Percentiles rank a stretch among this genome's conserved stretches.
phyloP scores from a whole-genome alignment of 2,797 vertebrate genomes.

The Acipenser oxyrinchus region DNA sequence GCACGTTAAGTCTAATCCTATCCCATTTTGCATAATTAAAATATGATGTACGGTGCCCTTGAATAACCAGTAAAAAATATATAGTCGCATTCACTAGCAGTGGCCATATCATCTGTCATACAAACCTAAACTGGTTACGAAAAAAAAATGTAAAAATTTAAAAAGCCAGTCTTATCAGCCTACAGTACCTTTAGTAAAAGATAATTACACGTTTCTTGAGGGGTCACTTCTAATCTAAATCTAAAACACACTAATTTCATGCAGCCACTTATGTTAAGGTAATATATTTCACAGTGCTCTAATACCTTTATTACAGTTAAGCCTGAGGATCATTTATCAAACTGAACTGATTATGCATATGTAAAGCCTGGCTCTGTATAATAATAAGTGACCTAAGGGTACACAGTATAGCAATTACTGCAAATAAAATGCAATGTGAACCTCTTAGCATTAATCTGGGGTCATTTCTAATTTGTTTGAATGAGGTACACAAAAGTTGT shows the following conservation, averaged over 20 bases:
- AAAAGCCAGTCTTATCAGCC: neutral
- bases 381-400: neutral
- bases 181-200: neutral
- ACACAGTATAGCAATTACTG: neutral
- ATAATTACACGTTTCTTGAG: constrained; percentile 2
- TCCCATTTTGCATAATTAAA: too few relatives aligned
- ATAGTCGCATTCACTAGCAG: too few relatives aligned
- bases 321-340: neutral
- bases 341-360: neutral
- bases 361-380: constrained; percentile 4
- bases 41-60: too few relatives aligned
- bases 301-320: neutral
- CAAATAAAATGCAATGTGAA: constrained; percentile 10
- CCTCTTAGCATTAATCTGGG: constrained; percentile 34
- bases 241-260: constrained; percentile 1
- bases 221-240: neutral
- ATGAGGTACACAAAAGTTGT: constrained; percentile 43
- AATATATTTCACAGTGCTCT: too few relatives aligned
- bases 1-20: too few relatives aligned
- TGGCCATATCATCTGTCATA: too few relatives aligned
- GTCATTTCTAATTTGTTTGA: constrained; percentile 46
- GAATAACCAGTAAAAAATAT: too few relatives aligned
- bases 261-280: neutral
- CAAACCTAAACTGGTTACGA: too few relatives aligned
- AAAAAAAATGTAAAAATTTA: neutral